Conservation (phyloP, 1,140 invertebrate species). For the Capitella teleta region DNA sequence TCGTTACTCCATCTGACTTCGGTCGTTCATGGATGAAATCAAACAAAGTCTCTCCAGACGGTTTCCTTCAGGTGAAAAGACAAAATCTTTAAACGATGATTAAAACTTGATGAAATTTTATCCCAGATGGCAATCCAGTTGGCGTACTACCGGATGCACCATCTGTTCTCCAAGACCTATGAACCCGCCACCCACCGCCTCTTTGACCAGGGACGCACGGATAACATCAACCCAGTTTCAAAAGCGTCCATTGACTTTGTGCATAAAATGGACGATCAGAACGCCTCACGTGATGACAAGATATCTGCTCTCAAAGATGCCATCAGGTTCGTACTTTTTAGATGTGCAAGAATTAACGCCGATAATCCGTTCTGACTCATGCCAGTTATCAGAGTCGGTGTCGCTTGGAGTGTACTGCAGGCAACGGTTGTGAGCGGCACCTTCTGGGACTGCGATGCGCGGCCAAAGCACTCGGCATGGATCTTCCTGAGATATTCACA, state of each 20-base stretch:
- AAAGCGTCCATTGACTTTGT: neutral
- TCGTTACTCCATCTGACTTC: neutral
- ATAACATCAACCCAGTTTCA: conserved; percentile 8
- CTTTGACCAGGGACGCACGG: conserved; percentile 4
- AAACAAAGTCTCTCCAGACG: conserved; percentile 2
- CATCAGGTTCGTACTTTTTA: neutral
- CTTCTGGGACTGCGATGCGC: conserved; percentile 1
- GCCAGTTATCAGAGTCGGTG: conserved; percentile 16
- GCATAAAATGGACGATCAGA: conserved; percentile 1
- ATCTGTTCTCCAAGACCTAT: neutral
- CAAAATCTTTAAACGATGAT: neutral
- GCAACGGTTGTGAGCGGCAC: conserved; percentile 3
- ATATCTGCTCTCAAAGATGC: neutral
- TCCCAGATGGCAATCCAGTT: conserved; percentile 5
- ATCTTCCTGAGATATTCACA: neutral
- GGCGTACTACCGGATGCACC: conserved; percentile 1
- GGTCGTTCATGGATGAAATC: conserved; percentile 4
- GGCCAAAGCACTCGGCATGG: neutral
- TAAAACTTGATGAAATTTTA: neutral
- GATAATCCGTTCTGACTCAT: conserved; percentile 18
- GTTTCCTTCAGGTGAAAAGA: conserved; percentile 7
- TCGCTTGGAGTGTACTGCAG: conserved; percentile 1
- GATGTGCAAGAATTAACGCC: conserved; percentile 9
- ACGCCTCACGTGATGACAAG: neutral
- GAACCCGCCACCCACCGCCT: conserved; percentile 5